These are phyloP conservation scores for Megaustenia siamemsis DNA, from an alignment of 2,888 invertebrate genomes.

Conservation along the genomic window DNA sequence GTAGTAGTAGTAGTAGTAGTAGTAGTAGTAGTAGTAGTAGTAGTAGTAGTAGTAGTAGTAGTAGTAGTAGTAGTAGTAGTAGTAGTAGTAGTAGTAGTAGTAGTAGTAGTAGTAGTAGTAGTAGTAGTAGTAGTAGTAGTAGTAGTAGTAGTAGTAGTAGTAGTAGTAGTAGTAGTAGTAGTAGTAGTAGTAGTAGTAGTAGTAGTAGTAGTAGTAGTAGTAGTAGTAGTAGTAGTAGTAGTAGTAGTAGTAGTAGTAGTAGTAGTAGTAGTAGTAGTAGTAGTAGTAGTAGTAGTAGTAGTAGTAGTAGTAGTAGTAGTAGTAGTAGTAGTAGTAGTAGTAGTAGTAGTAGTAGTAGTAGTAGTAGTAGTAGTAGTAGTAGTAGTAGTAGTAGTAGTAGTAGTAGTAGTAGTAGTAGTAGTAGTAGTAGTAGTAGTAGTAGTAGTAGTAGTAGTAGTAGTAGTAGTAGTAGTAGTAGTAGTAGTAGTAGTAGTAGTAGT, in stretches of 20 bases:
- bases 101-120: slow-evolving; percentile 32
- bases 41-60: slow-evolving; percentile 9
- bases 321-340: slow-evolving; percentile 30
- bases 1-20: slow-evolving; percentile 32
- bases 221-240: slow-evolving; percentile 41
- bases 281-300: slow-evolving; percentile 25
- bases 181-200: slow-evolving; percentile 20
- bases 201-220: slow-evolving; percentile 29
- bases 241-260: slow-evolving; percentile 35
- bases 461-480: slow-evolving; percentile 41
- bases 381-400: slow-evolving; percentile 12
- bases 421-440: slow-evolving; percentile 41
- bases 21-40: slow-evolving; percentile 23
- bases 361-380: not conserved
- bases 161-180: slow-evolving; percentile 27
- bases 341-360: slow-evolving; percentile 8
- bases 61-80: slow-evolving; percentile 25
- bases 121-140: slow-evolving; percentile 29
- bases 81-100: slow-evolving; percentile 34
- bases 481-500: slow-evolving; percentile 36
- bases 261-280: slow-evolving; percentile 33
- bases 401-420: slow-evolving; percentile 35
- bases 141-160: not conserved
- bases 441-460: slow-evolving; percentile 41
- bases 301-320: slow-evolving; percentile 29